Evolutionary conservation across 1,140 invertebrate genomes (phyloP).

Genomic region (Sweltsa coloradensis): DNA sequence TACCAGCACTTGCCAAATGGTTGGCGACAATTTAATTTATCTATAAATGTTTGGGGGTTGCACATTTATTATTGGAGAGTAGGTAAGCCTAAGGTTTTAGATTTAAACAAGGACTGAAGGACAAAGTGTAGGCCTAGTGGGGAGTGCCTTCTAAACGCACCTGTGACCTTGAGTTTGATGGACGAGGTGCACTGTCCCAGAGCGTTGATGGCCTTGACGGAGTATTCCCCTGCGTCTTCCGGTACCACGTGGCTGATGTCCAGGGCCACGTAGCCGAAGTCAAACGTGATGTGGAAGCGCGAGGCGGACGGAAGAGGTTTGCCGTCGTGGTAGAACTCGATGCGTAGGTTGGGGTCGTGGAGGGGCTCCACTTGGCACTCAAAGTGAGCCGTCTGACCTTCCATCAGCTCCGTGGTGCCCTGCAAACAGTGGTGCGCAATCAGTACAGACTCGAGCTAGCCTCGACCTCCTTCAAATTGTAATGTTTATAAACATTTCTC

Average conservation of each 20-base stretch:
- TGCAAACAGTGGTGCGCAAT: no score
- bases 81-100: no score
- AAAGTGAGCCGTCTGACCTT: constrained; percentile 80
- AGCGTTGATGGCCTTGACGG: constrained; percentile 76
- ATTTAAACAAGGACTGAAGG: no score
- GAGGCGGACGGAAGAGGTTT: constrained; percentile 75
- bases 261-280: constrained; percentile 89
- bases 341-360: constrained; percentile 77
- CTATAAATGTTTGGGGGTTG: no score
- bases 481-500: background rate
- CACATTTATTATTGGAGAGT: no score
- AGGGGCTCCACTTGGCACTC: constrained; percentile 85
- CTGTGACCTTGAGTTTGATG: constrained; percentile 57
- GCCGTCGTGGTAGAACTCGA: constrained; percentile 86
- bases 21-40: no score
- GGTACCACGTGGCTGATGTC: constrained; percentile 82
- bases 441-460: no score
- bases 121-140: no score
- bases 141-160: no score
- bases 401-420: constrained; percentile 70
- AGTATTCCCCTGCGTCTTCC: constrained; percentile 91
- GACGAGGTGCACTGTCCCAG: constrained; percentile 74
- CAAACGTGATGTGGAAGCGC: constrained; percentile 85
- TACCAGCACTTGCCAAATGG: no score
- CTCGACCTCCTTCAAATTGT: no score